Evolutionary conservation across 2,888 invertebrate species (phyloP).

Genomic region (Pseudolycoriella hygida): DNA sequence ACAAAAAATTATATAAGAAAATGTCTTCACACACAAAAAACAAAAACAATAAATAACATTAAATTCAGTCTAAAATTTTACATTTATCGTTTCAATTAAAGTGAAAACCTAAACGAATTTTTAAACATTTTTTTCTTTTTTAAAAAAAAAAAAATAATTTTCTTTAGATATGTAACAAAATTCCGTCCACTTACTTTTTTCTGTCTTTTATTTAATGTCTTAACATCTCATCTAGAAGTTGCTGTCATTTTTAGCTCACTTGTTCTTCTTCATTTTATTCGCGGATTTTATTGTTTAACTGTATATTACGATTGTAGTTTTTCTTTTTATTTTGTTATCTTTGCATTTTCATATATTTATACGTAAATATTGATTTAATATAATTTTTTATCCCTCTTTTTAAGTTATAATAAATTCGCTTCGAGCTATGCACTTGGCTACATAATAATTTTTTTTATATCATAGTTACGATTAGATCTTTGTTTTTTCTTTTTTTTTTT

Average conservation of each 20-base stretch:
- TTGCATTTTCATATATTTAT: background rate
- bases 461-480: too few relatives aligned
- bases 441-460: too few relatives aligned
- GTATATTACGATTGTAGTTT: background rate
- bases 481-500: too few relatives aligned
- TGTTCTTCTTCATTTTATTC: too few relatives aligned
- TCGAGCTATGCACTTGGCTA: constrained; percentile 5
- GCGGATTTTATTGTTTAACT: too few relatives aligned
- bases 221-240: too few relatives aligned
- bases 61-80: background rate
- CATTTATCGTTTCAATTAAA: background rate
- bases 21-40: background rate
- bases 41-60: background rate
- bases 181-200: background rate
- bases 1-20: too few relatives aligned
- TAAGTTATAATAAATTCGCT: constrained; percentile 5
- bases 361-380: background rate
- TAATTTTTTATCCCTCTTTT: background rate
- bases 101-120: background rate
- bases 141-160: background rate
- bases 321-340: background rate
- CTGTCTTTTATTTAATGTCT: background rate
- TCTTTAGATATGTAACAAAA: background rate
- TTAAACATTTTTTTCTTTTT: background rate
- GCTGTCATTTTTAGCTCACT: too few relatives aligned